phyloP scores from a whole-genome alignment of 2,113 vertebrate genomes.

The Chrysochloris asiatica region DNA sequence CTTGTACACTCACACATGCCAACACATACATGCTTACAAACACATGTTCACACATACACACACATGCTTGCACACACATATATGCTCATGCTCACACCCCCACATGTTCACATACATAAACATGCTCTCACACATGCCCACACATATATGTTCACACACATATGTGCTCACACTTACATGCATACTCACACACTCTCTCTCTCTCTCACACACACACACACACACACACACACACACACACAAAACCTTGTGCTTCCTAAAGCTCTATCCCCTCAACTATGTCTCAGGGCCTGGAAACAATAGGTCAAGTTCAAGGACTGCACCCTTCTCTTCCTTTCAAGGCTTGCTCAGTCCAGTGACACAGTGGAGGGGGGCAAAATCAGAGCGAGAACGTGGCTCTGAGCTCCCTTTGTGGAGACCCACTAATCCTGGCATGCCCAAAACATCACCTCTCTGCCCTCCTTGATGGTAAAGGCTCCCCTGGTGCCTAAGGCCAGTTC shows the following conservation, averaged over 20 bases:
- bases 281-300: neutral
- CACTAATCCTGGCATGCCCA: too few species aligned
- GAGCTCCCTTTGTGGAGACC: accelerated
- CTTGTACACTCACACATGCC: neutral
- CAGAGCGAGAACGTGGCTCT: neutral
- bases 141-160: too few species aligned
- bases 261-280: neutral
- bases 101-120: neutral
- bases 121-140: too few species aligned
- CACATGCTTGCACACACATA: neutral
- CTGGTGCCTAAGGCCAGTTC: neutral
- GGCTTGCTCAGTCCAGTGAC: accelerated
- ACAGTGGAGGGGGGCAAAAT: neutral
- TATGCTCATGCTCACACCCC: too few species aligned
- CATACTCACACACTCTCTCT: too few species aligned
- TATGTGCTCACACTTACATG: too few species aligned
- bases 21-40: neutral
- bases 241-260: neutral
- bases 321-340: neutral
- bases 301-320: neutral
- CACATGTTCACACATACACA: neutral
- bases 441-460: too few species aligned
- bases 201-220: too few species aligned
- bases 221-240: neutral
- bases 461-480: neutral